Conservation (phyloP, 2,113 vertebrate species). For the Gymnarchus niloticus region DNA sequence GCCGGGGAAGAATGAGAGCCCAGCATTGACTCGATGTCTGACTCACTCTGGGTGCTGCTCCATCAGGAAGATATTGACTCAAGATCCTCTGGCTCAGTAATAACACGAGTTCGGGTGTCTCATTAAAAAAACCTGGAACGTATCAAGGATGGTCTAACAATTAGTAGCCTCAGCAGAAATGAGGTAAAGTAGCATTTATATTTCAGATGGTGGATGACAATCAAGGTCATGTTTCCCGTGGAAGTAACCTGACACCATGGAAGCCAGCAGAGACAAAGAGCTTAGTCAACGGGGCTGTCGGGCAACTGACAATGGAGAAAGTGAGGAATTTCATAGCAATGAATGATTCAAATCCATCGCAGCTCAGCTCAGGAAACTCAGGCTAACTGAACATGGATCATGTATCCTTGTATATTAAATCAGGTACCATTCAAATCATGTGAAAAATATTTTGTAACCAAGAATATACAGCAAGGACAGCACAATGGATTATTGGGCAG, state of each 20-base stretch:
- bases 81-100: background rate
- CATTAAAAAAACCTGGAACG: background rate
- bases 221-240: background rate
- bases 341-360: background rate
- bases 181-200: background rate
- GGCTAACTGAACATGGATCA: background rate
- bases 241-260: background rate
- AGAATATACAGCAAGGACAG: background rate
- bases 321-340: background rate
- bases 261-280: background rate
- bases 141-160: background rate
- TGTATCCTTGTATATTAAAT: background rate
- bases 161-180: background rate
- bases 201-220: background rate
- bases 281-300: background rate
- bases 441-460: background rate
- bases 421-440: background rate
- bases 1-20: background rate
- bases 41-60: background rate
- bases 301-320: background rate
- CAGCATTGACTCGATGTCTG: background rate
- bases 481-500: background rate
- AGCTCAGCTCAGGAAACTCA: background rate
- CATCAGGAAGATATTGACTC: background rate
- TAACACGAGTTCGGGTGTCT: background rate